Conservation (phyloP, 2,113 vertebrate genomes). For the Hemicordylus capensis region DNA sequence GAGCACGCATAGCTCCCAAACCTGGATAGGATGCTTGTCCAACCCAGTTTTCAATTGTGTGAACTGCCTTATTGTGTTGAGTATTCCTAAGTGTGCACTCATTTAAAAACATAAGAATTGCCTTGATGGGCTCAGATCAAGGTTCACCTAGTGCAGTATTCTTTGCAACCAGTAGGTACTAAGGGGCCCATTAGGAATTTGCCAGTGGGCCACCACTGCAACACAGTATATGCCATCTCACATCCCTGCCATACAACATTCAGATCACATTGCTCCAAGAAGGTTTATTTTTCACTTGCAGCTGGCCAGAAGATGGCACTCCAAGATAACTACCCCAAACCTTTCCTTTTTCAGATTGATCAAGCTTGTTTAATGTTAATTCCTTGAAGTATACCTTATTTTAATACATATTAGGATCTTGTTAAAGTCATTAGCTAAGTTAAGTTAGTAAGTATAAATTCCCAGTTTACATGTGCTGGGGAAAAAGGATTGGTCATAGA, state of each 20-base stretch:
- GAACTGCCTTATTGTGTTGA: too few species aligned
- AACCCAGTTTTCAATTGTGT: too few species aligned
- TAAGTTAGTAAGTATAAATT: background rate
- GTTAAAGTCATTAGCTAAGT: background rate
- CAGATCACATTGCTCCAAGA: background rate
- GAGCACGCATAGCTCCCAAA: too few species aligned
- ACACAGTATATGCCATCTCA: background rate
- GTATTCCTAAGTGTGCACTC: background rate
- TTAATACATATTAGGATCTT: conserved; percentile 25
- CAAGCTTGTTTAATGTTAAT: background rate
- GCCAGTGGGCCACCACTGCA: too few species aligned
- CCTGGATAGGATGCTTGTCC: background rate
- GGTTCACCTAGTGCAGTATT: background rate
- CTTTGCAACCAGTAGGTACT: background rate
- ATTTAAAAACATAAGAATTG: conserved; percentile 45
- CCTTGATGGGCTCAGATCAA: background rate
- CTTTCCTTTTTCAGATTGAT: background rate
- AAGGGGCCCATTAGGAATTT: background rate
- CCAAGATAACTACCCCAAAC: background rate
- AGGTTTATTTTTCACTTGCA: background rate
- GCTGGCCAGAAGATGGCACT: conserved; percentile 10
- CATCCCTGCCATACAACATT: background rate
- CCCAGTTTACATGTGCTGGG: background rate
- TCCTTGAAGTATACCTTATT: background rate
- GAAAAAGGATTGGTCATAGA: background rate